Conservation (phyloP, 2,888 invertebrate species). For the Acronicta aceris region DNA sequence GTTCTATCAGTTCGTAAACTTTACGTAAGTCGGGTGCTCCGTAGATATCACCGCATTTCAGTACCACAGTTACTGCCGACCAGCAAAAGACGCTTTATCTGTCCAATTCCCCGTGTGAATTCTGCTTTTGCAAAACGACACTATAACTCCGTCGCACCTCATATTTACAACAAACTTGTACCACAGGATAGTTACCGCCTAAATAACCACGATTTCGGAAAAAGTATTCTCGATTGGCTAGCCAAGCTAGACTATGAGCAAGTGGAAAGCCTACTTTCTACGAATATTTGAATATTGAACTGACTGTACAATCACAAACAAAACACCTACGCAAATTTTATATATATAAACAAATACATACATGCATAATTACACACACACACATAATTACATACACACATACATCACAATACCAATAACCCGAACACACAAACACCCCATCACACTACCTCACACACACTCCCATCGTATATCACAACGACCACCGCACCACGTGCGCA, state of each 20-base stretch:
- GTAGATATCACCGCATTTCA: not conserved
- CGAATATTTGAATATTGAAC: not conserved
- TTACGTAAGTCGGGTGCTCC: not conserved
- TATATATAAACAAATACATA: not conserved
- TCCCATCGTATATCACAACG: no score
- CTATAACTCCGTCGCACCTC: not conserved
- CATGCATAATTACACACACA: no score
- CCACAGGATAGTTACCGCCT: not conserved
- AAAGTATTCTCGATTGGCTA: not conserved
- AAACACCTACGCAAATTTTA: not conserved
- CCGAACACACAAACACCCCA: no score
- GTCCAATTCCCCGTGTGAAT: not conserved
- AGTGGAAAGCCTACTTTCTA: not conserved
- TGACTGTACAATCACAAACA: not conserved
- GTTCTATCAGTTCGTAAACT: slow-evolving; percentile 1
- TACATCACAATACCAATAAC: no score
- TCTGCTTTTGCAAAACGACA: not conserved
- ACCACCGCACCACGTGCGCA: no score
- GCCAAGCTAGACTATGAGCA: not conserved
- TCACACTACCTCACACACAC: no score
- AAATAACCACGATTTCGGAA: slow-evolving; percentile 1
- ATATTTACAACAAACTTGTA: not conserved
- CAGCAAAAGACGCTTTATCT: not conserved
- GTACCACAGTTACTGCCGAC: not conserved
- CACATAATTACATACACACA: not conserved